Evolutionary conservation across 2,113 vertebrate genomes (phyloP).

Genomic region (Piprites chloris): DNA sequence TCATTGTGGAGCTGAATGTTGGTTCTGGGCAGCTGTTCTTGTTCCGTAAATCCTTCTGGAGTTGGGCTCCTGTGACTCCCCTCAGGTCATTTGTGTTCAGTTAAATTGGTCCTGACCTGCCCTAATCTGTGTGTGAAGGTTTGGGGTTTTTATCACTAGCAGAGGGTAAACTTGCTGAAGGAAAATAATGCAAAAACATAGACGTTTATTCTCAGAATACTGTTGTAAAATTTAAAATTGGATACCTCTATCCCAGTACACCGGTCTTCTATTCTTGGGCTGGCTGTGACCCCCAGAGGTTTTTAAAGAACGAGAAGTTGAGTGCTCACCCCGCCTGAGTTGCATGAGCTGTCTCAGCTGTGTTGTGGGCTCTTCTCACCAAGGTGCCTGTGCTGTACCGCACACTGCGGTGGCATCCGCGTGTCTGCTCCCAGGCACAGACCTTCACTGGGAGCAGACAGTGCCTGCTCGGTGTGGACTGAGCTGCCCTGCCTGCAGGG

Average conservation of each 20-base stretch:
- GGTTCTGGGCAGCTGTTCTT: not conserved
- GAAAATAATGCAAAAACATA: not conserved
- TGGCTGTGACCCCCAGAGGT: not conserved
- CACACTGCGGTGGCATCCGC: accelerated
- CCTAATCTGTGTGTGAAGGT: no score
- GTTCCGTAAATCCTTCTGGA: not conserved
- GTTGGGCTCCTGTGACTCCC: accelerated
- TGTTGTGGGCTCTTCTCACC: not conserved
- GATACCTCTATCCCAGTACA: not conserved
- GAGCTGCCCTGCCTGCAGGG: not conserved
- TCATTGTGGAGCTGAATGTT: not conserved
- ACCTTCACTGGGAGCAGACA: accelerated
- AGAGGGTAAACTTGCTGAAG: not conserved
- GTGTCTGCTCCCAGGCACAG: not conserved
- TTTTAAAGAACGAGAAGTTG: not conserved
- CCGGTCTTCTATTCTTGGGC: no score
- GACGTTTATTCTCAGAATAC: not conserved
- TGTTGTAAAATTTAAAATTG: not conserved
- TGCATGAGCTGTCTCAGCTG: accelerated
- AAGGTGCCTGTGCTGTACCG: accelerated
- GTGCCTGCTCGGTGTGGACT: not conserved
- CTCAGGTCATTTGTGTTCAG: not conserved
- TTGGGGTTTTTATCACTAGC: not conserved
- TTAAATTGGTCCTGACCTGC: not conserved
- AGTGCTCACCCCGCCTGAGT: accelerated